A percentile compares a stretch with the other conserved stretches of the same genome.
Conservation (phyloP, 2,113 vertebrate genomes). For the Sterrhoptilus dennistouni region DNA sequence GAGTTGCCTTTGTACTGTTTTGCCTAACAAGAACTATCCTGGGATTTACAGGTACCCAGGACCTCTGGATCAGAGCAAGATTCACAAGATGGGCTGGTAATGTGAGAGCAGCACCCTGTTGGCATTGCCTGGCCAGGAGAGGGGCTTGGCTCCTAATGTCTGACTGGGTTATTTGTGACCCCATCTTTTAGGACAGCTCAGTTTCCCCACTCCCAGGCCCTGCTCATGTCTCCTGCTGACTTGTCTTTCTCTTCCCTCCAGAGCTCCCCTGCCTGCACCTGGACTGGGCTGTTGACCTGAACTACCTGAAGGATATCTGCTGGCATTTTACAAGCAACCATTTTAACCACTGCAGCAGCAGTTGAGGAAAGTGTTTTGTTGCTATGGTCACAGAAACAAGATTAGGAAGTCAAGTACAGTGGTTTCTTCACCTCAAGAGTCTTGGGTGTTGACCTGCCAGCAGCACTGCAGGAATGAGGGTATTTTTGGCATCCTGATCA, state of each 20-base stretch:
- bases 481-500: slow-evolving; percentile 13
- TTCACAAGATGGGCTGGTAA: neutral
- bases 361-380: slow-evolving; percentile 55
- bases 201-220: neutral
- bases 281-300: neutral
- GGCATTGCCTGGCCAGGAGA: neutral
- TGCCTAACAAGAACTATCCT: neutral
- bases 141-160: neutral
- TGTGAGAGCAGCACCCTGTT: neutral
- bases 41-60: neutral
- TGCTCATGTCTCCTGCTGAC: neutral
- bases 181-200: neutral
- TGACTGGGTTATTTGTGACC: too few relatives aligned
- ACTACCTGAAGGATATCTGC: neutral
- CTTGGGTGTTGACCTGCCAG: neutral
- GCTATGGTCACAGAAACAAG: slow-evolving; percentile 56
- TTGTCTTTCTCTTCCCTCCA: neutral
- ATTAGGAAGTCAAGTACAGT: slow-evolving; percentile 29
- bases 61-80: neutral
- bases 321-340: slow-evolving; percentile 20
- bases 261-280: neutral
- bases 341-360: slow-evolving; percentile 36
- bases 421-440: slow-evolving; percentile 16
- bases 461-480: neutral
- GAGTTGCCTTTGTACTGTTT: neutral